A percentile compares a stretch with the other conserved stretches of the same genome.
Evolutionary conservation across 2,888 invertebrate genomes (phyloP).

Genomic region (Machimus rusticus): DNA sequence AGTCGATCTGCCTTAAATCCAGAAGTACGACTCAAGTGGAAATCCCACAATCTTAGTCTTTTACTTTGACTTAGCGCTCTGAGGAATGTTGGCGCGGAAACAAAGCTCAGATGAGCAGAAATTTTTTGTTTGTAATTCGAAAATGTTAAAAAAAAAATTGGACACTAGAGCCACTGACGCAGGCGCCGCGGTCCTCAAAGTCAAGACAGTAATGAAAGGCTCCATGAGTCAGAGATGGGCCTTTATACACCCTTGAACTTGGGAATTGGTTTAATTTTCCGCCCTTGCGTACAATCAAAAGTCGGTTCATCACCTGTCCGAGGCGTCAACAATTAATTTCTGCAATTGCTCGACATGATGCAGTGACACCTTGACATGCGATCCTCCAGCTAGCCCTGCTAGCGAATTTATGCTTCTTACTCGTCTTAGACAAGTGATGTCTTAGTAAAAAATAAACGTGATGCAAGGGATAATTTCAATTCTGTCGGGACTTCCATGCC

Average conservation of each 20-base stretch:
- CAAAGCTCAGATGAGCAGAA: not conserved
- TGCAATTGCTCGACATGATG: constrained; percentile 1
- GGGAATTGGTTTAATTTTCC: constrained; percentile 24
- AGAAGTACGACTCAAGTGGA: not conserved
- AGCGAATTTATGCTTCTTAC: not conserved
- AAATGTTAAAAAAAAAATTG: not conserved
- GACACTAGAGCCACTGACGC: not conserved
- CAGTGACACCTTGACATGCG: constrained; percentile 25
- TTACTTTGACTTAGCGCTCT: not conserved
- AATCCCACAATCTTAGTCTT: not conserved
- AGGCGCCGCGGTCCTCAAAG: constrained; percentile 5
- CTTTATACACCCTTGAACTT: constrained; percentile 9
- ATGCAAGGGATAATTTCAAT: not conserved
- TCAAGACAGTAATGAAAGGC: constrained; percentile 5
- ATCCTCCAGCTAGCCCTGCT: not conserved
- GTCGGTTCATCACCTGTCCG: constrained; percentile 16
- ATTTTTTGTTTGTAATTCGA: not conserved
- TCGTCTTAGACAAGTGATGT: not conserved
- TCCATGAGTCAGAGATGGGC: constrained; percentile 6
- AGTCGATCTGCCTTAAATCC: not conserved
- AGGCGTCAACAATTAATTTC: constrained; percentile 24
- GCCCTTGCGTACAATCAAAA: constrained; percentile 23
- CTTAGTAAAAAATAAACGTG: not conserved
- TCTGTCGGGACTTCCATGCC: not conserved
- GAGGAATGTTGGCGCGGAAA: not conserved